Percentiles rank a stretch among this genome's conserved stretches.
Evolutionary conservation across 2,888 invertebrate species (phyloP).

Genomic region (Bimastos eiseni): DNA sequence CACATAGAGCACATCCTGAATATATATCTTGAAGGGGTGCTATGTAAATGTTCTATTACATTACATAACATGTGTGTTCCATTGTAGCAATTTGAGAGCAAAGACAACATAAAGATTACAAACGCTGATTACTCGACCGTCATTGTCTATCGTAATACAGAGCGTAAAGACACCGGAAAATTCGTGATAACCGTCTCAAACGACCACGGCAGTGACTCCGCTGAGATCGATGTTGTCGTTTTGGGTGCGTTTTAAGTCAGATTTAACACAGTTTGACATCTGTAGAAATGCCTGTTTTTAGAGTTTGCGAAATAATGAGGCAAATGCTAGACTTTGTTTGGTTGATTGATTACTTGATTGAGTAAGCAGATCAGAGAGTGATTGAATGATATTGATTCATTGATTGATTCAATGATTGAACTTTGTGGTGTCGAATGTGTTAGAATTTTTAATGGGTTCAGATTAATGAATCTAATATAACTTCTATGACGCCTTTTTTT

Average conservation of each 20-base stretch:
- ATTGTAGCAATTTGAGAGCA: constrained; percentile 33
- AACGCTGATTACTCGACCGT: constrained; percentile 72
- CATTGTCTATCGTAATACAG: constrained; percentile 81
- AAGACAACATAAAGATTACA: constrained; percentile 74
- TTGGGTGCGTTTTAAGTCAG: constrained; percentile 72
- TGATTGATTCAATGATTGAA: background rate
- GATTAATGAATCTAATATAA: background rate
- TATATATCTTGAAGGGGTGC: too few relatives aligned
- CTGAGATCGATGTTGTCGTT: constrained; percentile 88
- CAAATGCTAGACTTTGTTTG: background rate
- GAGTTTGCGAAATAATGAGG: background rate
- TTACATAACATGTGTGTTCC: too few relatives aligned
- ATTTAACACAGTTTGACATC: background rate
- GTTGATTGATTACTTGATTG: background rate
- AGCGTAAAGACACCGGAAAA: constrained; percentile 81
- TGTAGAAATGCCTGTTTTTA: background rate
- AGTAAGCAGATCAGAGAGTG: background rate
- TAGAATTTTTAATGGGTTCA: background rate
- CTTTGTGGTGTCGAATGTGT: background rate
- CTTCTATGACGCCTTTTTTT: background rate
- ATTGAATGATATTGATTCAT: background rate
- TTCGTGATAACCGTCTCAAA: constrained; percentile 91
- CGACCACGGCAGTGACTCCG: constrained; percentile 84
- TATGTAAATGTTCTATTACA: too few relatives aligned
- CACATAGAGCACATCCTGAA: too few relatives aligned